phyloP scores from a whole-genome alignment of 1,140 invertebrate species.

The Papilio aristodemus region DNA sequence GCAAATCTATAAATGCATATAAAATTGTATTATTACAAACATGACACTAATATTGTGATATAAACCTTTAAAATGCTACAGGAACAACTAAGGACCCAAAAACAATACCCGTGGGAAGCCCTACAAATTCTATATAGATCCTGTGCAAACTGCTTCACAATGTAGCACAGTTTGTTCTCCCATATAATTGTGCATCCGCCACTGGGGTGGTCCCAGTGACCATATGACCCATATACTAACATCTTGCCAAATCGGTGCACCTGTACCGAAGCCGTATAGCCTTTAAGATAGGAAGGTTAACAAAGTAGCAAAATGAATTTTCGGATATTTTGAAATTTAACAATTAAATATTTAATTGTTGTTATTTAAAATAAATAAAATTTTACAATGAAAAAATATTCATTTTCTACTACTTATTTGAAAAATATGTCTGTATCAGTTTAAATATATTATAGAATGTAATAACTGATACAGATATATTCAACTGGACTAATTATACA shows the following conservation, averaged over 20 bases:
- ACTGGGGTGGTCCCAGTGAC: constrained; percentile 53
- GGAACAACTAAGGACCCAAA: constrained; percentile 4
- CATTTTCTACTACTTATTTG: too few relatives aligned
- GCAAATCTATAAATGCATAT: too few relatives aligned
- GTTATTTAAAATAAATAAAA: too few relatives aligned
- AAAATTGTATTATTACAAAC: too few relatives aligned
- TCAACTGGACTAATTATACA: too few relatives aligned
- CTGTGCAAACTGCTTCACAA: constrained; percentile 25
- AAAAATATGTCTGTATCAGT: too few relatives aligned
- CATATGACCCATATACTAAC: constrained; percentile 54
- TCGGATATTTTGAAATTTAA: background rate
- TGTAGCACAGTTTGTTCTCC: constrained; percentile 51
- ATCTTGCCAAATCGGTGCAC: constrained; percentile 33
- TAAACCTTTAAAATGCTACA: background rate
- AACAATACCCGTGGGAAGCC: constrained; percentile 27
- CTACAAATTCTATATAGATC: background rate
- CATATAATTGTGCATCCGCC: constrained; percentile 53
- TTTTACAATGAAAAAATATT: too few relatives aligned
- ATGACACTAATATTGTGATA: too few relatives aligned
- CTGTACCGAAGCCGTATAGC: constrained; percentile 28
- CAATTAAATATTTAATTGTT: too few relatives aligned
- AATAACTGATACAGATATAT: too few relatives aligned
- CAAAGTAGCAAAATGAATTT: background rate
- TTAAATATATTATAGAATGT: too few relatives aligned
- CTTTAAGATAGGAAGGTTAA: background rate